These are phyloP conservation scores for Calidris pugnax DNA, from an alignment of 2,113 vertebrate genomes.

Conservation along the genomic window DNA sequence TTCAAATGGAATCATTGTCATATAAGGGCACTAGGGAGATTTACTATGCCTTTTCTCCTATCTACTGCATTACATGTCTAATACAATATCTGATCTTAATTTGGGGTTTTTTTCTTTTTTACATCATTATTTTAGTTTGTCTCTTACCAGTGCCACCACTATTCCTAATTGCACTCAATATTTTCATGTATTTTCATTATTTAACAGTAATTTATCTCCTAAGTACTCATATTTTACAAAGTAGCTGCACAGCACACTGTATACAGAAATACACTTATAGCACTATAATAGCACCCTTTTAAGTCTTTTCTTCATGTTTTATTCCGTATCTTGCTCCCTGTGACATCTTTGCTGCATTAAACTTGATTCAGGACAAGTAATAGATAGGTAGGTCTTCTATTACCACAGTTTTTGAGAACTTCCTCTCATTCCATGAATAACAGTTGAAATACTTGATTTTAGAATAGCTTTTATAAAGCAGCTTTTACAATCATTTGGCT, in stretches of 20 bases:
- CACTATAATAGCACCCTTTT: neutral
- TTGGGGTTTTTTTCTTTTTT: neutral
- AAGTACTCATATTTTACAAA: neutral
- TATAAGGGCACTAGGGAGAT: neutral
- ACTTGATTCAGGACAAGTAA: neutral
- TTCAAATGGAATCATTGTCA: slow-evolving; percentile 31
- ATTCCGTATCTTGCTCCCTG: neutral
- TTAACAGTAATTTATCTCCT: neutral
- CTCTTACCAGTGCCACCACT: neutral
- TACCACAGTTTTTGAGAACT: neutral
- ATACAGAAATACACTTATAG: neutral
- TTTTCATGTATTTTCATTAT: neutral
- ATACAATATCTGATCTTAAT: neutral
- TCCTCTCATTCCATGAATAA: neutral
- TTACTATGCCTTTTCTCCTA: neutral
- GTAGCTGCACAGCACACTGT: neutral
- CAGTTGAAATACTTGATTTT: neutral
- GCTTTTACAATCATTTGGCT: neutral
- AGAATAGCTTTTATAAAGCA: neutral
- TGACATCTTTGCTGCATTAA: neutral
- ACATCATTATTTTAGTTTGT: neutral
- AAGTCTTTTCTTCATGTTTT: neutral
- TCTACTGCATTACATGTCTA: neutral
- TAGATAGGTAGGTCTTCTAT: neutral
- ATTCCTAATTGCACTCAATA: neutral